Evolutionary conservation across 2,888 invertebrate species (phyloP), one percentile per base, ranked within the genome.

Genomic region (Dugesia japonica): DNA sequence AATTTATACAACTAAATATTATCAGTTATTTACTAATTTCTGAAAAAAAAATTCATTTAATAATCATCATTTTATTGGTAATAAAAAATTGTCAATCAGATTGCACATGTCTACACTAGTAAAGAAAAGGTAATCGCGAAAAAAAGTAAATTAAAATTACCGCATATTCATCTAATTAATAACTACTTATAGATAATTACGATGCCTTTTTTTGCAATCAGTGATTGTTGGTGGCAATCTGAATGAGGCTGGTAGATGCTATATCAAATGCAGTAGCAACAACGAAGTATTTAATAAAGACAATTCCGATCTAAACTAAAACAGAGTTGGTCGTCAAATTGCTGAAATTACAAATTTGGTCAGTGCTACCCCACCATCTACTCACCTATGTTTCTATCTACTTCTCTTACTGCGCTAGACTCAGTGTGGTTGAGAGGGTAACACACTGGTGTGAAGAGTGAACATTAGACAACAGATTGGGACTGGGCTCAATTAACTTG

Each of bases 181-280:
- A 56, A 56, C 56, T 56, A 56, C 56, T 56, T 56, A 56, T 56
- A 56, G 56, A 56, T 56, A 56, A 56, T 56, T 56, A 56, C 56
- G 56, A 56, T 56, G 56, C 56, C 56, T 56, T 56, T 38, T n/a
- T 56, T 56, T 56, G 56, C 56, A 56, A 56, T 56, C 56, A 56
- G 9, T 56, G 56, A 56, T 20, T 56, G 56, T 56, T 56, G 56
- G 56, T 56, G 56, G 56, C 56, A 56, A 56, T 56, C 23, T n/a
- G 56, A 20, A 56, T 56, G 56, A 56, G 56, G 56, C 56, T 56
- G 56, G 56, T 56, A 56, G 56, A 56, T 56, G 56, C 56, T 56
- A 56, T n/a, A n/a, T 56, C 56, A 56, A 56, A 56, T 56, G 56
- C 56, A 56, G 56, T 56, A 56, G 56, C 17, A 56, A 56, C 23